Percentiles rank a stretch among this genome's conserved stretches.
phyloP scores from a whole-genome alignment of 2,797 vertebrate genomes.

The Gymnodraco acuticeps region DNA sequence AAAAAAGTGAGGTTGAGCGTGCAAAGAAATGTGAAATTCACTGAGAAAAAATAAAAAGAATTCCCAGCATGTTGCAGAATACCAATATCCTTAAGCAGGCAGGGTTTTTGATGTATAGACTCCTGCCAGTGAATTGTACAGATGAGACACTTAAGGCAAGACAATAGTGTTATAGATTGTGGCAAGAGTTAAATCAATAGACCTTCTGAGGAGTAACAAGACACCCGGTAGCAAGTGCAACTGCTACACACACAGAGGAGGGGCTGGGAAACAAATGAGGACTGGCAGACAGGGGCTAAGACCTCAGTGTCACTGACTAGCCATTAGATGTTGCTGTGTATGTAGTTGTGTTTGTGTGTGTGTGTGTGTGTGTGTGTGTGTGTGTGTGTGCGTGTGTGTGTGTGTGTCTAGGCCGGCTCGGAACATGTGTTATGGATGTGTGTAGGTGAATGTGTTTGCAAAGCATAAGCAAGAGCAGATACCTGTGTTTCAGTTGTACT shows the following conservation, averaged over 20 bases:
- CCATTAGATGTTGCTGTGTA: slow-evolving; percentile 75
- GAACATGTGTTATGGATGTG: slow-evolving; percentile 73
- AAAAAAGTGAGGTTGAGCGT: slow-evolving; percentile 71
- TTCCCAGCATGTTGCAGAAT: slow-evolving; percentile 81
- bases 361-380: slow-evolving; percentile 53
- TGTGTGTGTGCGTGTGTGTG: slow-evolving; percentile 49
- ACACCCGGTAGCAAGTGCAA: slow-evolving; percentile 87
- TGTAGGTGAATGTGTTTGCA: slow-evolving; percentile 74
- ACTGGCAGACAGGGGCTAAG: slow-evolving; percentile 81
- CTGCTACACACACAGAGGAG: slow-evolving; percentile 79
- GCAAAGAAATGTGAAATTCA: slow-evolving; percentile 73
- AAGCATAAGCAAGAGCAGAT: slow-evolving; percentile 80
- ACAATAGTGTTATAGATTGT: slow-evolving; percentile 89
- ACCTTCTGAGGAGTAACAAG: slow-evolving; percentile 88
- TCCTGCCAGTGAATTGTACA: slow-evolving; percentile 86
- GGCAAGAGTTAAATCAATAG: slow-evolving; percentile 91
- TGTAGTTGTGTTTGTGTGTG: slow-evolving; percentile 51
- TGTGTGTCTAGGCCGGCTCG: slow-evolving; percentile 42
- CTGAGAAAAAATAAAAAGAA: slow-evolving; percentile 58
- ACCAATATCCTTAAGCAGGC: slow-evolving; percentile 84
- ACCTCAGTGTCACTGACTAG: slow-evolving; percentile 81
- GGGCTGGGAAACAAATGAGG: slow-evolving; percentile 86
- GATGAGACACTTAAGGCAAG: slow-evolving; percentile 90
- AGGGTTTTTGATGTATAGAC: slow-evolving; percentile 83
- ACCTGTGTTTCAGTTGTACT: slow-evolving; percentile 87